Evolutionary conservation across 2,888 invertebrate species (phyloP).

Genomic region (Dorcus parallelipipedus): DNA sequence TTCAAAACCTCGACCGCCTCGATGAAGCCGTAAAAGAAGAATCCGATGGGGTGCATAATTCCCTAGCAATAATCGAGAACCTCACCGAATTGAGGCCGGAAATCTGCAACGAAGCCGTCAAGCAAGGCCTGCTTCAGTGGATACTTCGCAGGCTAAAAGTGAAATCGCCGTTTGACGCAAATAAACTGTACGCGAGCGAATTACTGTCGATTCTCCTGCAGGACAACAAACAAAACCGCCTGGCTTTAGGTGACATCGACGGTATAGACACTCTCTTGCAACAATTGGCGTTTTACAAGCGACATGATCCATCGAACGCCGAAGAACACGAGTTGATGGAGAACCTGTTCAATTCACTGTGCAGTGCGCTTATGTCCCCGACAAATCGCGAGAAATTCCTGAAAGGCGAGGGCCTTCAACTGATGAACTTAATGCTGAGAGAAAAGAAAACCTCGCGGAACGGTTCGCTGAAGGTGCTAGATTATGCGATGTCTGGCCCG

Average conservation of each 20-base stretch:
- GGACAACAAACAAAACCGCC: conserved; percentile 78
- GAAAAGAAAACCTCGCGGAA: conserved; percentile 96
- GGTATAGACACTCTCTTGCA: conserved; percentile 95
- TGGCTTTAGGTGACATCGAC: conserved; percentile 84
- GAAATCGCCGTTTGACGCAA: conserved; percentile 89
- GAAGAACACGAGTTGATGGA: conserved; percentile 99
- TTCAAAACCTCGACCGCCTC: conserved; percentile 89
- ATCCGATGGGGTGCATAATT: conserved; percentile 93
- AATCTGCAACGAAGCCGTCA: conserved; percentile 78
- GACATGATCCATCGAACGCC: conserved; percentile 84
- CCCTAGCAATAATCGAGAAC: conserved; percentile 86
- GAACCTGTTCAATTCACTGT: conserved; percentile 93
- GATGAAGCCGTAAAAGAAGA: conserved; percentile 94
- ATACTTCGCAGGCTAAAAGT: conserved; percentile 82
- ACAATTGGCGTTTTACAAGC: conserved; percentile 91
- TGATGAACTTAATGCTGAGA: conserved; percentile 98
- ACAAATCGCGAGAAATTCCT: conserved; percentile 90
- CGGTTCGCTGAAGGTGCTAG: conserved; percentile 95
- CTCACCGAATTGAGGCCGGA: conserved; percentile 87
- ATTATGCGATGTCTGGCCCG: conserved; percentile 92
- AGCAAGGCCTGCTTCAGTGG: conserved; percentile 91
- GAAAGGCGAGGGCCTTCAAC: conserved; percentile 93
- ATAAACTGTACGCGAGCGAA: conserved; percentile 95
- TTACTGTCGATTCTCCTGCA: conserved; percentile 93
- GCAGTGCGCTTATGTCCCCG: conserved; percentile 86